Percentiles rank a stretch among this genome's conserved stretches.
Conservation (phyloP, 1,140 invertebrate species). For the Drosophila oshimai region DNA sequence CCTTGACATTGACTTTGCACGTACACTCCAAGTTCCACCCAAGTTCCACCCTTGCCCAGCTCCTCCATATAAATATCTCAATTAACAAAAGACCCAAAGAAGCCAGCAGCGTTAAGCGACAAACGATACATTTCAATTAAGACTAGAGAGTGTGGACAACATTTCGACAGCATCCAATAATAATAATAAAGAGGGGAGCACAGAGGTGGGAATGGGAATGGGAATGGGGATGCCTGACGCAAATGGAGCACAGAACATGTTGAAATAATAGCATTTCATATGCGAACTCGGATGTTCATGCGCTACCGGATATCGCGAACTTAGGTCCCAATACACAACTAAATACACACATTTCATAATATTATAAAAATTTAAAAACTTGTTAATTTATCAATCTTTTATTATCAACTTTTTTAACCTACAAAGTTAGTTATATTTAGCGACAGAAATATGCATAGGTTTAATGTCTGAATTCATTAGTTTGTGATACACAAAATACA, state of each 20-base stretch:
- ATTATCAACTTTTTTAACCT: no score
- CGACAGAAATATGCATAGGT: no score
- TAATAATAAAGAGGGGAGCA: neutral
- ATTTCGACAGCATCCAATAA: conserved; percentile 66
- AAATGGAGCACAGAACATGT: conserved; percentile 40
- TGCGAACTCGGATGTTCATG: neutral
- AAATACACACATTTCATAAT: no score
- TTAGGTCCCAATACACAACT: no score
- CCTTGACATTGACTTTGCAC: conserved; percentile 54
- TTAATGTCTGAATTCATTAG: no score
- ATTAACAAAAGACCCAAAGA: conserved; percentile 35
- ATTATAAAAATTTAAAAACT: no score
- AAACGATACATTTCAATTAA: conserved; percentile 74
- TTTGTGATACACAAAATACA: no score
- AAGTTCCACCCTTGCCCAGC: neutral
- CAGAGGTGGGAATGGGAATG: conserved; percentile 8
- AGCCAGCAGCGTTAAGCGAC: conserved; percentile 25
- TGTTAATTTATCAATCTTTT: no score
- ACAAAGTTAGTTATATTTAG: no score
- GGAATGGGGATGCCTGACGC: conserved; percentile 40
- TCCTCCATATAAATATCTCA: conserved; percentile 3
- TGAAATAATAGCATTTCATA: conserved; percentile 22
- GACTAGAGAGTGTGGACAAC: conserved; percentile 3
- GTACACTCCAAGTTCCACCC: conserved; percentile 9
- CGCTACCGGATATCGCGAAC: neutral